Evolutionary conservation across 2,888 invertebrate species (phyloP).

Genomic region (Corythucha ciliata): DNA sequence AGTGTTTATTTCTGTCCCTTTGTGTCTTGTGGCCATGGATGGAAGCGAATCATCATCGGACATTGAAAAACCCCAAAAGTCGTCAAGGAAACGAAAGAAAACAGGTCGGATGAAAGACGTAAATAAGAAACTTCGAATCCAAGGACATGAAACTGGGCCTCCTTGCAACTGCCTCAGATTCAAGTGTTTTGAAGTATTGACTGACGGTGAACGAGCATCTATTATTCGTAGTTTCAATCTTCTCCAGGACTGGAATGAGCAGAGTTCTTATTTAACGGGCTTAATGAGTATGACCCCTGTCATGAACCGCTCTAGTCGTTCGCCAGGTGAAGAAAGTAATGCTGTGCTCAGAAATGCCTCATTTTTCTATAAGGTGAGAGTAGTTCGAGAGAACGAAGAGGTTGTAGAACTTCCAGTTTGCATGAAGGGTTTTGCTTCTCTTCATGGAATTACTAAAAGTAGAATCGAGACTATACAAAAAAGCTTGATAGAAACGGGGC

Average conservation of each 20-base stretch:
- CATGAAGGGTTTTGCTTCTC: neutral
- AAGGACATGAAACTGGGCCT: neutral
- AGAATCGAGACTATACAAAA: conserved; percentile 1
- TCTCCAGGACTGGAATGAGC: neutral
- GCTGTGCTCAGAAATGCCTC: neutral
- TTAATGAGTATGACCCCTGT: neutral
- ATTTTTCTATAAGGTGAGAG: neutral
- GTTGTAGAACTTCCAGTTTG: neutral
- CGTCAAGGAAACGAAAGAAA: too few relatives aligned
- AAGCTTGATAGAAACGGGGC: neutral
- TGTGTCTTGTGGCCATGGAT: too few relatives aligned
- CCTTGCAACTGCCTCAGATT: neutral
- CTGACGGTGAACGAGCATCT: neutral
- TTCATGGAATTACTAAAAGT: conserved; percentile 3
- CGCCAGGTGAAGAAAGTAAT: neutral
- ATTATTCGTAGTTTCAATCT: neutral
- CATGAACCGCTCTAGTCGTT: neutral
- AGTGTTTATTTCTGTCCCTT: too few relatives aligned
- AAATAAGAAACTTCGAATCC: neutral
- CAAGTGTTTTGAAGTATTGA: neutral
- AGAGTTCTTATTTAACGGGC: neutral
- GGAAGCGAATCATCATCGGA: too few relatives aligned
- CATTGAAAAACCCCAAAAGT: too few relatives aligned
- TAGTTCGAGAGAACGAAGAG: neutral
- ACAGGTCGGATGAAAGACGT: conserved; percentile 1